Base-by-base conservation (phyloP, 1,140 invertebrate genomes). In the Bombus impatiens region DNA sequence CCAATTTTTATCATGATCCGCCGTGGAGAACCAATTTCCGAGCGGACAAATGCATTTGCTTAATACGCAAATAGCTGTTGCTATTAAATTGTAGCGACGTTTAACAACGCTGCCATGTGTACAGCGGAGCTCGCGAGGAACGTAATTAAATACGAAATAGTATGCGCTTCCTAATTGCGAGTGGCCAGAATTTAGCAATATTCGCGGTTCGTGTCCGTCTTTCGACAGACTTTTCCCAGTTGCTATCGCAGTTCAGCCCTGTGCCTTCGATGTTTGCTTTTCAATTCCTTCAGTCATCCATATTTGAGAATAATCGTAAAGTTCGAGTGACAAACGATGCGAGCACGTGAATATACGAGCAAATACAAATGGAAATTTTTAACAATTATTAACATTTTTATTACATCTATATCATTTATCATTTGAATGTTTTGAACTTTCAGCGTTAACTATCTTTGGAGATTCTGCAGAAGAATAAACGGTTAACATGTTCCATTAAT, bases 131-230 rank as follows among this genome's bases (percentile, higher is more conserved):
- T 70, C 79, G 59, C 79, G 37, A 75, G 84, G 77, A 82, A 82
- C 79, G 84, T 82, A 86, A 86, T 86, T 86, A 86, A 86, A 86
- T 82, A 74, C 85, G 85, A 86, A 80, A 77, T 82, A 70, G 85
- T 77, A 77, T 82, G 85, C 85, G 80, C 80, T 74, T 74, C 78
- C 62, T 86, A 86, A 86, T 88, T 87, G 88, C 89, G 90, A 93
- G 92, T 94, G 91, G 82, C 89, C 91, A 91, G 91, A 94, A 93
- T 95, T 94, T 95, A 92, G 94, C 93, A 95, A 95, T 94, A 92
- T 93, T 93, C 82, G 47, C 37, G 65, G 32, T 59, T 40, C 44
- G 53, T 62, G n/a, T 57, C 32, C 62, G 80, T 70, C 85, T 86
- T 86, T 76, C 85, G 80, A 82, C 79, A 86, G 59, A 59, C 57